Evolutionary conservation across 1,140 invertebrate genomes (phyloP), one percentile per base, ranked within the genome.

Genomic region (Drosophila fuyamai): DNA sequence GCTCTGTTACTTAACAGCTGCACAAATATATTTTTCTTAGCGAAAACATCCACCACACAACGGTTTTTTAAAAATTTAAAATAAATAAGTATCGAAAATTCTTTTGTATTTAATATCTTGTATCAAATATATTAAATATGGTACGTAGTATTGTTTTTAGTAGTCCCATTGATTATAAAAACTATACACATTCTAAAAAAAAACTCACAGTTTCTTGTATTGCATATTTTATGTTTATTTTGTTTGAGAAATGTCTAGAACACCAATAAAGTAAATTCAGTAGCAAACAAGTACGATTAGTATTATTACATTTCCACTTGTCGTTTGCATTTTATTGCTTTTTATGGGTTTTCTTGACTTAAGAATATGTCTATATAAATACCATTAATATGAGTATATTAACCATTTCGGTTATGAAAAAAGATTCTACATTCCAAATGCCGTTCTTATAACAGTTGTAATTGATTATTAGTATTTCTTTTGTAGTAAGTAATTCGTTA

Each of bases 181-280:
- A 7, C 29, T 1, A 32, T 32, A 8, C 5, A 32, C 29, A 23
- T 23, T 23, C 12, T 23, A 27, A 12, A 60, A 46, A 46, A 16
- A 44, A 7, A 9, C 1, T 14, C 9, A 14, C 9, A 2, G 14
- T 23, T 5, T 4, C 35, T 68, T 70, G 10, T 46, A 70, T 63
- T 14, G 41, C 41, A 63, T 70, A 71, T 14, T 48, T 73, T 38
- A 53, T 13, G 48, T 73, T 73, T 73, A 73, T 72, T 73, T 46
- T 53, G n/a, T 72, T 48, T 60, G 35, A 72, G 47, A 60, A 73
- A 72, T 73, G 46, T 72, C 70, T 73, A 73, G 67, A 73, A 73
- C 70, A 73, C 68, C 70, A 53, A 75, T 74, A 74, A 75, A 75
- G 72, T 75, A 75, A 75, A 75, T 74, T 75, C 72, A 43, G 53